A percentile compares a stretch with the other conserved stretches of the same genome.
phyloP scores from a whole-genome alignment of 2,797 vertebrate species.

The Tauraco hartlaubi region DNA sequence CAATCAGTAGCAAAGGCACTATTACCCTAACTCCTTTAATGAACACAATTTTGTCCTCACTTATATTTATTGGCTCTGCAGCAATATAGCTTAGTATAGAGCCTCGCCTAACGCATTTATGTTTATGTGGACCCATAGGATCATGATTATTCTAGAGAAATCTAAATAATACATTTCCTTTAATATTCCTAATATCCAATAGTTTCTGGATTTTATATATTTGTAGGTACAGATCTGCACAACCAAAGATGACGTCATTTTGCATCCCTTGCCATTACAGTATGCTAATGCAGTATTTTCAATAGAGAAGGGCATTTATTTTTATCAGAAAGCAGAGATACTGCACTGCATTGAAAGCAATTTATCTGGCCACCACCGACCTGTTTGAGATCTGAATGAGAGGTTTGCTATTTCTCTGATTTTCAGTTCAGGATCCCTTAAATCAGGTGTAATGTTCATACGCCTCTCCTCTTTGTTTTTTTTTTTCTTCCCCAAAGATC shows the following conservation, averaged over 20 bases:
- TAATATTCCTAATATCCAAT: background rate
- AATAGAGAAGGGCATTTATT: background rate
- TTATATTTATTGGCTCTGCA: background rate
- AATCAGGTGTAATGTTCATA: background rate
- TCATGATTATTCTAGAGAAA: background rate
- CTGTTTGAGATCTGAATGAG: background rate
- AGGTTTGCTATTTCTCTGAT: background rate
- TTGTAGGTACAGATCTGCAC: background rate
- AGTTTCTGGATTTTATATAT: background rate
- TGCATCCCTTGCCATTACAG: background rate
- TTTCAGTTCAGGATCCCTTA: background rate
- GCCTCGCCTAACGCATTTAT: rapidly evolving
- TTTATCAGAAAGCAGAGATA: background rate
- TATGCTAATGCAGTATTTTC: background rate
- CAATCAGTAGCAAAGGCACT: background rate
- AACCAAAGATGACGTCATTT: background rate
- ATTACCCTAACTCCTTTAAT: background rate
- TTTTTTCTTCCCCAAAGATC: background rate
- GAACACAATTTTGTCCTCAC: background rate
- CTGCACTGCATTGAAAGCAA: background rate
- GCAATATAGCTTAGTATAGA: background rate
- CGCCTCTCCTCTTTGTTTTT: background rate
- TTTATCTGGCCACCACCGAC: background rate
- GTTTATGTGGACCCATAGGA: background rate
- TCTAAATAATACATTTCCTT: background rate